Conservation (phyloP, 2,113 vertebrate genomes). For the Macquaria ambigua region DNA sequence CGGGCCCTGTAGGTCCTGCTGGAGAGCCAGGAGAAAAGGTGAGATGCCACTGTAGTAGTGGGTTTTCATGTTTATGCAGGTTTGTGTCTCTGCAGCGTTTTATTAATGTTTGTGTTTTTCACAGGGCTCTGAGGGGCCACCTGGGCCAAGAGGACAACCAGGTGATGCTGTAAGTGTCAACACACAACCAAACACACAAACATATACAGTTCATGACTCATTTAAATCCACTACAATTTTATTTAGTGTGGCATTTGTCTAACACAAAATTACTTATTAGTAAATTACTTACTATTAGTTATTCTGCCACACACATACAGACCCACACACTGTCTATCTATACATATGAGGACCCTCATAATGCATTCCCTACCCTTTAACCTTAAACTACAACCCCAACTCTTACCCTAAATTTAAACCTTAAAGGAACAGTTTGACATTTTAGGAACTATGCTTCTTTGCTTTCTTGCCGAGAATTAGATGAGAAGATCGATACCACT, state of each 20-base stretch:
- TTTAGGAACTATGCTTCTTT: no score
- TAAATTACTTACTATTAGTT: background rate
- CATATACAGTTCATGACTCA: background rate
- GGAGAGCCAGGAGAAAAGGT: slow-evolving; percentile 91
- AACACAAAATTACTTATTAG: no score
- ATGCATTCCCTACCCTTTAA: background rate
- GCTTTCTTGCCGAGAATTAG: no score
- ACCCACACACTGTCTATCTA: background rate
- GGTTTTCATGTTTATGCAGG: background rate
- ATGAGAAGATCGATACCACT: no score
- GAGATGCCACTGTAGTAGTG: background rate
- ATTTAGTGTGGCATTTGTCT: background rate
- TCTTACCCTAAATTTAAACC: background rate
- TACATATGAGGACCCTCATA: background rate
- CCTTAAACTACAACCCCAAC: background rate
- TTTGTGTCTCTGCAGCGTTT: background rate
- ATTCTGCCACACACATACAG: background rate
- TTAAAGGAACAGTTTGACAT: background rate
- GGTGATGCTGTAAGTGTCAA: slow-evolving; percentile 82
- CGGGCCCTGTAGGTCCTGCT: slow-evolving; percentile 69
- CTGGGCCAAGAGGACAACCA: slow-evolving; percentile 83
- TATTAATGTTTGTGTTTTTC: slow-evolving; percentile 6
- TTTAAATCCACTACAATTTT: background rate
- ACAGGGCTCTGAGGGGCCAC: slow-evolving; percentile 82
- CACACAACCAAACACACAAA: background rate